Base-by-base conservation (phyloP, 92 coral and sea anemone genomes). In the Porites evermanni region DNA sequence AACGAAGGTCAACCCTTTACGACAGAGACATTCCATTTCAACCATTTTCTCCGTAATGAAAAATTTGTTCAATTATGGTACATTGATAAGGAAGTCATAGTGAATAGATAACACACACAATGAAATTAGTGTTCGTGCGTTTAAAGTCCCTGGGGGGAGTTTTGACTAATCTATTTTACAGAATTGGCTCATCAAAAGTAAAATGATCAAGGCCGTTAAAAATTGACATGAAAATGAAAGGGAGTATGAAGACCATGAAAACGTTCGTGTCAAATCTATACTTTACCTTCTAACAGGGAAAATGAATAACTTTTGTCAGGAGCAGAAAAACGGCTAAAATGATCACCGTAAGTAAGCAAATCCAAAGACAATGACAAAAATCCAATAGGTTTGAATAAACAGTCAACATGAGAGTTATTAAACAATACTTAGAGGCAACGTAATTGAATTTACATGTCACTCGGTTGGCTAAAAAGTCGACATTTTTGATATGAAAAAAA, bases 81-180 rank as follows among this genome's bases (percentile, higher is more conserved):
- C 47, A 38, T 38, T 38, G 47, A 38, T 38, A 38, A 38, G 47
- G 47, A 4, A 38, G 47, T 38, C 47, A 38, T 38, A 38, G 47
- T 38, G 47, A 4, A 38, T 38, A 38, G 47, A 38, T 38, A 38
- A 38, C 47, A 38, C 47, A 38, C 47, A 38, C 47, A 38, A 4
- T 38, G 47, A 38, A 38, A 38, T 38, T 38, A 16, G 80, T 10
- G 26, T 47, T 77, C 26, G 16, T 24, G 24, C 32, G 69, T 7
- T 24, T 53, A 77, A 16, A 23, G 9, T 18, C 67, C 80, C 67
- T 26, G 80, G 80, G 66, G 80, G 59, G 66, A 76, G 16, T 58
- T 50, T 72, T 14, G 18, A n/a, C 18, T 38, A 38, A 38, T 38
- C 7, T 38, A 38, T 32, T 50, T 1, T 11, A 73, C 17, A 52